Evolutionary conservation across 2,888 invertebrate genomes (phyloP).

Genomic region (Oscheius sp.): DNA sequence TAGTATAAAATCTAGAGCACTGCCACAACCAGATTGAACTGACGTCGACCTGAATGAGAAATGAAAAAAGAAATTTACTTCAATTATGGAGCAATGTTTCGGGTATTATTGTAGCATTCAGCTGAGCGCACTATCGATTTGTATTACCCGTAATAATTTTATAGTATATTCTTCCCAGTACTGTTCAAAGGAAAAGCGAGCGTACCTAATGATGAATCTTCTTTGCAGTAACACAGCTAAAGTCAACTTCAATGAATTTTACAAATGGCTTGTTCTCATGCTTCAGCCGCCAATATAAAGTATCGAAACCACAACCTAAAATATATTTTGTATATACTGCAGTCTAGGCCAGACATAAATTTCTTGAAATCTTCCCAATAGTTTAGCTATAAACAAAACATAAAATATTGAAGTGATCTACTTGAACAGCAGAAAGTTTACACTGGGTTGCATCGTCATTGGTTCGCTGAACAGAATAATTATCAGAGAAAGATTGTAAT

Average conservation of each 20-base stretch:
- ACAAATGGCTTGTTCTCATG: constrained; percentile 69
- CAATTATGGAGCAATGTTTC: no score
- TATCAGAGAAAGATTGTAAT: constrained; percentile 73
- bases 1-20: no score
- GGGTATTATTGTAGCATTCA: no score
- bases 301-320: constrained; percentile 94
- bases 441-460: constrained; percentile 97
- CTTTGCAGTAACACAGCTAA: constrained; percentile 86
- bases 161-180: no score
- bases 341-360: constrained; percentile 74
- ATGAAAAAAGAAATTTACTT: no score
- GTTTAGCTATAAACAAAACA: constrained; percentile 74
- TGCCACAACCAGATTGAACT: no score
- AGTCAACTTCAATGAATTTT: constrained; percentile 92
- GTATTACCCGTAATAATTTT: no score
- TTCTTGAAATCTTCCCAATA: constrained; percentile 92
- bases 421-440: constrained; percentile 89
- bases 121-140: no score
- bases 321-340: neutral
- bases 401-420: constrained; percentile 69
- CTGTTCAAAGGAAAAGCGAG: no score
- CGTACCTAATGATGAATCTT: constrained; percentile 83
- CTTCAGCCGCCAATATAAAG: constrained; percentile 87
- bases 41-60: no score
- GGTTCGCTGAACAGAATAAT: constrained; percentile 92